Evolutionary conservation across 2,113 vertebrate genomes (phyloP), one percentile per base, ranked within the genome.

Genomic region (Cyanocitta stelleri): DNA sequence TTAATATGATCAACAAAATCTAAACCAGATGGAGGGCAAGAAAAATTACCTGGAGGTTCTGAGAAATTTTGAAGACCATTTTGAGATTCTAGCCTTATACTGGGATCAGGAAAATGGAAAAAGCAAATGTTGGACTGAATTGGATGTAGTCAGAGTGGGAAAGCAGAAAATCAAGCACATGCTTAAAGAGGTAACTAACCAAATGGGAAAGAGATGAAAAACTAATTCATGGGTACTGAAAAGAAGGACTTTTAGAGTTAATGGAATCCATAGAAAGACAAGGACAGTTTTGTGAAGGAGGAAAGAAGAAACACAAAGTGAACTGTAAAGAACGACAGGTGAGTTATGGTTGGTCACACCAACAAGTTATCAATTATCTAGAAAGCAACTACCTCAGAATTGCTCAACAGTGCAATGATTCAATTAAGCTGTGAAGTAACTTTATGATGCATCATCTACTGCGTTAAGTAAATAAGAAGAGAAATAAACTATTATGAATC

Each of bases 391-490:
- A 55, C 73, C 26, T 56, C 67, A 79, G 37, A 95, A 89, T 48
- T 87, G 56, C 64, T 90, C 1, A 0, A 72, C 37, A 91, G 39
- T 52, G 69, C 26, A 72, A 89, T 5, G 29, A 82, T 72, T 92
- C 51, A 90, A 79, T 94, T 95, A 96, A 79, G 66, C 26, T 61
- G 26, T 73, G 77, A 81, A 95, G 69, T 90, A 91, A 93, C 75
- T 95, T 81, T 54, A 89, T 85, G 69, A 95, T 56, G 69, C 85
- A 89, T 82, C 27, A 64, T 89, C 68, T 64, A 72, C 18, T 71
- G 15, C 18, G 78, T 54, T 64, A 78, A 92, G 49, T 69, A 96
- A 94, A 93, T 76, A 94, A 5, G 37, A 43, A 91, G 35, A 81
- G 39, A 91, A 95, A 93, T n/a, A 93, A 85, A 85, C 19, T 75